phyloP scores from a whole-genome alignment of 2,888 invertebrate genomes.

The Limnephilus marmoratus region DNA sequence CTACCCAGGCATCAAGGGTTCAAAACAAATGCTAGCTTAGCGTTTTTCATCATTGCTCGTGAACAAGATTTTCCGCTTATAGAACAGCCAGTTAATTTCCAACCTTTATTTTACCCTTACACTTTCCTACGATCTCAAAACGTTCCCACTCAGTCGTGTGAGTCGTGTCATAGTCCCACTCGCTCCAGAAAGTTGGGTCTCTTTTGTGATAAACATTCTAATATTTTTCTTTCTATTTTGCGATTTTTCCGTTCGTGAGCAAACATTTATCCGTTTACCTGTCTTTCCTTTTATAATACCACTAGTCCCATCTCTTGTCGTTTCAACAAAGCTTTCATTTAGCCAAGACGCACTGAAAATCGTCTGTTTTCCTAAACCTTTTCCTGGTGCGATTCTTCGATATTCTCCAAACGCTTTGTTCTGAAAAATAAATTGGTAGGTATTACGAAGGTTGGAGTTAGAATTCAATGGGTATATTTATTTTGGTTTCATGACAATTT shows the following conservation, averaged over 20 bases:
- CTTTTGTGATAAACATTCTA: background rate
- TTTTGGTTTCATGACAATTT: background rate
- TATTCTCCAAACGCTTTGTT: background rate
- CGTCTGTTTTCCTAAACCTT: background rate
- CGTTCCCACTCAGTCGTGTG: too few relatives aligned
- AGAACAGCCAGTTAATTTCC: too few relatives aligned
- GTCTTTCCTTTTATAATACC: background rate
- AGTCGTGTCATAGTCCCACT: too few relatives aligned
- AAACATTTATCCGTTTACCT: background rate
- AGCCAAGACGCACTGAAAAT: background rate
- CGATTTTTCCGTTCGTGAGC: background rate
- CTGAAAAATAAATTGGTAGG: too few relatives aligned
- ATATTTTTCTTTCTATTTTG: background rate
- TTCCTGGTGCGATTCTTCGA: background rate
- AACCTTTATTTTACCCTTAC: too few relatives aligned
- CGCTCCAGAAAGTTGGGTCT: too few relatives aligned
- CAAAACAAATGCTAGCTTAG: too few relatives aligned
- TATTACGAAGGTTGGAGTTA: too few relatives aligned
- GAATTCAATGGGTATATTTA: background rate
- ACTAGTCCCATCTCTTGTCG: background rate
- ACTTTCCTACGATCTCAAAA: too few relatives aligned
- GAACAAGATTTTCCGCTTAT: too few relatives aligned
- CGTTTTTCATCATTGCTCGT: too few relatives aligned
- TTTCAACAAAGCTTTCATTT: background rate
- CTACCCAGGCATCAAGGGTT: too few relatives aligned